phyloP scores from a whole-genome alignment of 2,113 vertebrate species.

The Amphilophus citrinellus region DNA sequence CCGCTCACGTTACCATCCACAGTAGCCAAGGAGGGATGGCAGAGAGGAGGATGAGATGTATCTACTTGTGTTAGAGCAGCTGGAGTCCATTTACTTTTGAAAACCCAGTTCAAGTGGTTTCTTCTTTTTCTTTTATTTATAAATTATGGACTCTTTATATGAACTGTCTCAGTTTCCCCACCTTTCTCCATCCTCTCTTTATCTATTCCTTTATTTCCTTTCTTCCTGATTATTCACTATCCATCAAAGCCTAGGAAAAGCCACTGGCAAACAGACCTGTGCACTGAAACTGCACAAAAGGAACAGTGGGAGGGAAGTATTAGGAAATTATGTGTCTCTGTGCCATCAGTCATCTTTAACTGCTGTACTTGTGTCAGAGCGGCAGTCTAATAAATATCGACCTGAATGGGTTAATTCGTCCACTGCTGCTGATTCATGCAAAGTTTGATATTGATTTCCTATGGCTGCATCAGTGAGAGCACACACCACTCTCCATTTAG shows the following conservation, averaged over 20 bases:
- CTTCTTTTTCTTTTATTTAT: background rate
- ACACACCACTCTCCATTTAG: constrained; percentile 4
- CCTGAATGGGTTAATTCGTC: constrained; percentile 47
- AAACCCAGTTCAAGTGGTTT: background rate
- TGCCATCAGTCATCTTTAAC: constrained; percentile 28
- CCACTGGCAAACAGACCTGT: background rate
- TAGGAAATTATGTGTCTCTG: background rate
- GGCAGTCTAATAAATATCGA: constrained; percentile 58
- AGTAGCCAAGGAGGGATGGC: constrained; percentile 24
- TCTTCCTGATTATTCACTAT: background rate
- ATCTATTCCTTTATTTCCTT: background rate
- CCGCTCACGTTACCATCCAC: constrained; percentile 57
- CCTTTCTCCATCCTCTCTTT: background rate
- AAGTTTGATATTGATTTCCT: constrained; percentile 66
- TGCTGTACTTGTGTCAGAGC: constrained; percentile 9
- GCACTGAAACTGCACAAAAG: constrained; percentile 4
- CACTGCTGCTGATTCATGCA: constrained; percentile 62
- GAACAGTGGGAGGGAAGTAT: background rate
- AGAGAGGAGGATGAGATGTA: background rate
- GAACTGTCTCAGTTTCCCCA: background rate
- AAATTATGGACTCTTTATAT: background rate
- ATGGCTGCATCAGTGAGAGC: constrained; percentile 36
- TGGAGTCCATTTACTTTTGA: background rate
- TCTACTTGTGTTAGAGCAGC: background rate
- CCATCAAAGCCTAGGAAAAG: background rate